Percentiles rank a stretch among this genome's conserved stretches.
Conservation (phyloP, 2,888 invertebrate species). For the Hyles lineata region DNA sequence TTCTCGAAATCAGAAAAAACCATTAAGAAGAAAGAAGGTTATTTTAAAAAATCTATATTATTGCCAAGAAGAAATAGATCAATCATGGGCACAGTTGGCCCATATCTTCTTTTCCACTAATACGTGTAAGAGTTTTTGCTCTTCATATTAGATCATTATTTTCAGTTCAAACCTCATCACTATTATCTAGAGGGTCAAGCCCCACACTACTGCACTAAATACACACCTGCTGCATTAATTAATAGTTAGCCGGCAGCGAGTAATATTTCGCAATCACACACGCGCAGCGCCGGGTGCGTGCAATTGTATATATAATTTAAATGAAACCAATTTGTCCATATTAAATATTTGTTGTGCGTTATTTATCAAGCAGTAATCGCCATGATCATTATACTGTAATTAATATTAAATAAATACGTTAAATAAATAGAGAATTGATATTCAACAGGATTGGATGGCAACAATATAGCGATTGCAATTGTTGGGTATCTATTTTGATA, state of each 20-base stretch:
- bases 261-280: conserved; percentile 50
- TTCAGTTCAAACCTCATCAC: neutral
- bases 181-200: neutral
- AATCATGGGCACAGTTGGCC: no score
- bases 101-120: no score
- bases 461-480: neutral
- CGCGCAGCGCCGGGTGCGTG: conserved; percentile 22
- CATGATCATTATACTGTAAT: conserved; percentile 33
- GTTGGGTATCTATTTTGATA: no score
- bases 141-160: no score
- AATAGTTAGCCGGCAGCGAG: conserved; percentile 31
- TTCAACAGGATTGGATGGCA: neutral
- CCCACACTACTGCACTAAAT: neutral
- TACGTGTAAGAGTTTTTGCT: no score
- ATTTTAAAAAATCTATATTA: no score
- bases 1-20: no score
- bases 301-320: conserved; percentile 45
- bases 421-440: neutral
- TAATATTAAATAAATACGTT: conserved; percentile 9
- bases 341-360: conserved; percentile 36
- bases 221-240: conserved; percentile 22
- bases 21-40: no score
- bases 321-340: conserved; percentile 36
- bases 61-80: no score
- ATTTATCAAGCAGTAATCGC: conserved; percentile 50